Evolutionary conservation across 2,888 invertebrate species (phyloP).

Genomic region (Philhelius pedissequus): DNA sequence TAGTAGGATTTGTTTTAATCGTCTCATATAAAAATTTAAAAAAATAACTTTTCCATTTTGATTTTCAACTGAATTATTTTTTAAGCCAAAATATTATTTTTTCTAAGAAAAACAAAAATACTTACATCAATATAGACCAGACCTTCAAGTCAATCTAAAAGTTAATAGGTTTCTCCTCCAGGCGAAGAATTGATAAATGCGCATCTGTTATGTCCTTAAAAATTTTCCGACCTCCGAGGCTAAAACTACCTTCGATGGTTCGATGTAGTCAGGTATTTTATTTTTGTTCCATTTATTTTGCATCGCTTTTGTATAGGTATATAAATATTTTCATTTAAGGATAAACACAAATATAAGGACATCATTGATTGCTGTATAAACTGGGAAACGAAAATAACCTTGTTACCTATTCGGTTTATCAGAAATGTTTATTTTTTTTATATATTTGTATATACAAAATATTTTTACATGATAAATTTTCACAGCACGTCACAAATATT

Average conservation of each 20-base stretch:
- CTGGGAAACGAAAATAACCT: conserved; percentile 39
- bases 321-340: conserved; percentile 42
- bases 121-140: too few species aligned
- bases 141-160: too few species aligned
- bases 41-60: too few species aligned
- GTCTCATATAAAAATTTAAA: too few species aligned
- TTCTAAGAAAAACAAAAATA: too few species aligned
- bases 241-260: conserved; percentile 20
- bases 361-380: conserved; percentile 25
- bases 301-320: neutral
- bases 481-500: conserved; percentile 40
- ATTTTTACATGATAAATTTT: conserved; percentile 47
- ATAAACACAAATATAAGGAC: conserved; percentile 36
- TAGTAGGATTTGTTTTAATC: too few species aligned
- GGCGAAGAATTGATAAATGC: neutral
- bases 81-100: too few species aligned
- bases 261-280: neutral
- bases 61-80: too few species aligned
- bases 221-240: neutral
- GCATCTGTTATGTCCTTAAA: neutral
- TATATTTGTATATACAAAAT: neutral
- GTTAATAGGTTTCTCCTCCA: too few species aligned
- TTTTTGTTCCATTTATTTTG: neutral
- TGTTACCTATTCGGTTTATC: conserved; percentile 54
- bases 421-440: conserved; percentile 28